Conservation (phyloP, 2,113 vertebrate species). For the Tragelaphus scriptus region DNA sequence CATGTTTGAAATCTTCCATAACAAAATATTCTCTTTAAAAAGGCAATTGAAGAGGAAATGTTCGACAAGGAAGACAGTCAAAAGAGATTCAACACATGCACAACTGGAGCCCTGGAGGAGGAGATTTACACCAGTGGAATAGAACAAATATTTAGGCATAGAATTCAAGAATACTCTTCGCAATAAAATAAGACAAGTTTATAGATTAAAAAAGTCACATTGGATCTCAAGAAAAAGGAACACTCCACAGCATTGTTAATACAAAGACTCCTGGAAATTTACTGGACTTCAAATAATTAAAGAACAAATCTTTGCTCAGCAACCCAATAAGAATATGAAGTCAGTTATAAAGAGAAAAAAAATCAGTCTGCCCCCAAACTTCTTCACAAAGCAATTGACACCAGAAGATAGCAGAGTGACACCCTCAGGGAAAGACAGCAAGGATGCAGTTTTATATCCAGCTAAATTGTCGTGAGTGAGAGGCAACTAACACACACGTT, state of each 20-base stretch:
- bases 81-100: neutral
- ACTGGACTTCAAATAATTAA: neutral
- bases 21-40: neutral
- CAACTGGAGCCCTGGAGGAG: neutral
- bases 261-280: neutral
- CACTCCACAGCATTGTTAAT: neutral
- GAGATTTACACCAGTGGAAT: neutral
- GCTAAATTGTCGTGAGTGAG: neutral
- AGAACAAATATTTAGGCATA: neutral
- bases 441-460: neutral
- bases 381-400: neutral
- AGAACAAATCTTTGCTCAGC: neutral
- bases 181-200: neutral
- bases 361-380: neutral
- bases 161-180: neutral
- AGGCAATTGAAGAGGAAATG: neutral
- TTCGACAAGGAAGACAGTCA: neutral
- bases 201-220: neutral
- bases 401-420: neutral
- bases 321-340: neutral
- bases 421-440: neutral
- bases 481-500: neutral
- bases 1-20: neutral
- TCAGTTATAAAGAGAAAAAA: neutral
- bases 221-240: neutral